These are phyloP conservation scores for Agelastica alni DNA, from an alignment of 2,888 invertebrate species.

Conservation along the genomic window DNA sequence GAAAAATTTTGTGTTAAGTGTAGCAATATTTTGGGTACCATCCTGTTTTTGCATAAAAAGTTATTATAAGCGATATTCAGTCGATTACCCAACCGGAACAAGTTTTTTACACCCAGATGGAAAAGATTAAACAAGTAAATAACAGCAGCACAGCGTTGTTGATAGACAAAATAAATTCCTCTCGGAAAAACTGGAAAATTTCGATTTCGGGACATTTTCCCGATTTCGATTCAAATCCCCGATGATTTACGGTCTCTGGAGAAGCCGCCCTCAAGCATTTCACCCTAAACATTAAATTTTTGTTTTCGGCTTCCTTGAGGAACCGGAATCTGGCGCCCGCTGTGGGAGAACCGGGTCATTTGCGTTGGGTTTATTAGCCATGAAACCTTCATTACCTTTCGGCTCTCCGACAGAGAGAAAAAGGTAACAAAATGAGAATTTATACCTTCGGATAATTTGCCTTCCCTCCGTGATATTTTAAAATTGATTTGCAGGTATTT, in stretches of 20 bases:
- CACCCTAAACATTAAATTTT: slow-evolving; percentile 27
- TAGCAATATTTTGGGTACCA: not conserved
- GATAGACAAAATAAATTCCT: slow-evolving; percentile 1
- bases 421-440: not conserved
- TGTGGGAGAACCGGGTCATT: slow-evolving; percentile 29
- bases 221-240: slow-evolving; percentile 28
- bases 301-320: slow-evolving; percentile 20
- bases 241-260: slow-evolving; percentile 29
- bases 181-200: slow-evolving; percentile 19
- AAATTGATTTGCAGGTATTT: not conserved
- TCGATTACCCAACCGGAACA: not conserved
- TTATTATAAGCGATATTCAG: not conserved
- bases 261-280: slow-evolving; percentile 16
- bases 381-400: slow-evolving; percentile 28
- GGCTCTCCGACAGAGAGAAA: slow-evolving; percentile 12
- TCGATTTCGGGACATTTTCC: slow-evolving; percentile 27
- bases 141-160: not conserved
- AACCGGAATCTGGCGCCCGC: slow-evolving; percentile 19
- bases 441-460: too few relatives aligned
- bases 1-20: not conserved
- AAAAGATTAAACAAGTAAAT: not conserved
- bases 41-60: not conserved
- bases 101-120: not conserved
- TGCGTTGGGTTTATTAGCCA: slow-evolving; percentile 33
- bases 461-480: not conserved